Evolutionary conservation across 1,140 invertebrate species (phyloP).

Genomic region (Periplaneta americana): DNA sequence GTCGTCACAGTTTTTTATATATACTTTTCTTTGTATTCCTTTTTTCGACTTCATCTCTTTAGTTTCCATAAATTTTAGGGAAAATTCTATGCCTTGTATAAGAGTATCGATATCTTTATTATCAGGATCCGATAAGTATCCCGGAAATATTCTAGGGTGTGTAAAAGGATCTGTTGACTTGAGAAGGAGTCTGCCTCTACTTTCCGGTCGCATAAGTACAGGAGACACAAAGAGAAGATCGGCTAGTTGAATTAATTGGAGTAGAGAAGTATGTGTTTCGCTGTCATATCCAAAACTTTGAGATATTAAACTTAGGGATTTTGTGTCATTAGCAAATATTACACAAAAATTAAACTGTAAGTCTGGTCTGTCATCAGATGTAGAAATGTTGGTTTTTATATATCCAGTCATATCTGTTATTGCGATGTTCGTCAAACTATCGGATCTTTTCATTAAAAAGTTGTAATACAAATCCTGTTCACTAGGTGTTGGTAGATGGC

Average conservation of each 20-base stretch:
- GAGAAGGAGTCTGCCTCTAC: slow-evolving; percentile 49
- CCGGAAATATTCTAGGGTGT: slow-evolving; percentile 81
- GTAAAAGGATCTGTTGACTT: slow-evolving; percentile 72
- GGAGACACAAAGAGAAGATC: slow-evolving; percentile 14
- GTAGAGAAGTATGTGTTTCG: not conserved
- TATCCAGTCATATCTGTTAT: slow-evolving; percentile 66
- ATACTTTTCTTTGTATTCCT: slow-evolving; percentile 26
- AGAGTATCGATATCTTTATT: slow-evolving; percentile 74
- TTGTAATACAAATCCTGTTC: slow-evolving; percentile 70
- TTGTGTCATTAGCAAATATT: not conserved
- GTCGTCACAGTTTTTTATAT: slow-evolving; percentile 27
- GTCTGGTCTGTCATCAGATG: not conserved
- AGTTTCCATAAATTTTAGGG: slow-evolving; percentile 57
- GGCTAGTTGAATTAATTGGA: not conserved
- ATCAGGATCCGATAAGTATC: slow-evolving; percentile 73
- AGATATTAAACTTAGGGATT: not conserved
- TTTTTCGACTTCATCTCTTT: slow-evolving; percentile 54
- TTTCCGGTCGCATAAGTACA: slow-evolving; percentile 35
- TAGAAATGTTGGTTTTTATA: slow-evolving; percentile 59
- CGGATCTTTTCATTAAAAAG: slow-evolving; percentile 59
- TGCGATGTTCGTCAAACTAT: slow-evolving; percentile 63
- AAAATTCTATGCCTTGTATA: slow-evolving; percentile 61
- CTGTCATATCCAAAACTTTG: not conserved
- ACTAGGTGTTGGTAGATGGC: slow-evolving; percentile 77
- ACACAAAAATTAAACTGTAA: not conserved